Evolutionary conservation across 2,113 vertebrate genomes (phyloP), one percentile per base, ranked within the genome.

Genomic region (Cranoglanis bouderius): DNA sequence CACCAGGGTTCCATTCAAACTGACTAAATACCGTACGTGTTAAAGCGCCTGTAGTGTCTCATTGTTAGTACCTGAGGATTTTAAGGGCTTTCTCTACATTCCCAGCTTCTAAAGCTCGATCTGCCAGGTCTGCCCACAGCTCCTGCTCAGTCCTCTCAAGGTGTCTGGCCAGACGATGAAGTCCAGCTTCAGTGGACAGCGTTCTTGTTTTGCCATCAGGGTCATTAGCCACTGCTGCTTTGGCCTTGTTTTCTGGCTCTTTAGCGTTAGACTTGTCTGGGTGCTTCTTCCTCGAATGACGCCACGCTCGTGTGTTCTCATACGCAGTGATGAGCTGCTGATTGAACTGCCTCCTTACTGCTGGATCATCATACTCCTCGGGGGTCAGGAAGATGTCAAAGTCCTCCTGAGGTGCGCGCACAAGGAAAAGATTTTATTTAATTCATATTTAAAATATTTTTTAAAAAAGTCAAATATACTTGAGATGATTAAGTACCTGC

Each of bases 361-460:
- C 92, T 19, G 93, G 94, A 91, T 96, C 95, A 78, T 95, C 96
- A 0, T 97, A 97, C 87, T 97, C 96, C 72, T 96, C 95, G 0
- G 95, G 95, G 0, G 97, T 95, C 92, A 99, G 95, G 88, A 97
- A 99, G 92, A 97, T 94, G 86, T 95, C 96, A 91, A 99, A 99
- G 92, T 97, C 95, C 90, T 97, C 97, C 98, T 99, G 92, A 13
- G 86, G 89, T 9, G 1, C 67, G 85, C 3, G 53, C 49, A 29
- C n/a, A 2, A 77, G n/a, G 43, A 43, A 40, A 13, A 2, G 55
- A 75, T 38, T 83, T 29, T 57, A 14, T 6, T 32, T 1, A 6
- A 38, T 75, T 26, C 2, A 16, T 29, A 38, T 14, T 55, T 24
- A 51, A 49, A 35, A 38, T 3, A 10, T 40, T 13, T n/a, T n/a